phyloP scores from a whole-genome alignment of 1,140 invertebrate genomes.

The Saccostrea glomerata region DNA sequence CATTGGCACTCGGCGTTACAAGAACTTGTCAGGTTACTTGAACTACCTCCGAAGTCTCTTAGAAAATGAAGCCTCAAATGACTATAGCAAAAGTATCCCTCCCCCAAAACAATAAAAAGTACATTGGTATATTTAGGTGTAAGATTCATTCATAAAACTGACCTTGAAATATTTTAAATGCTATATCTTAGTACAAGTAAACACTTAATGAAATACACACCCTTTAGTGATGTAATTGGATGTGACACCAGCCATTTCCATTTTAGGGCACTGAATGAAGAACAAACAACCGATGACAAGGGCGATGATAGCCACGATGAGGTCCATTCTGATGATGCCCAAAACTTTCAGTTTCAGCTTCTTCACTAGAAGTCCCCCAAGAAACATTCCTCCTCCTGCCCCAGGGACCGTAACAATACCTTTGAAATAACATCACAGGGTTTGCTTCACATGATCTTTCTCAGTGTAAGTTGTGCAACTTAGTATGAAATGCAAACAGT shows the following conservation, averaged over 20 bases:
- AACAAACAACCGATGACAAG: slow-evolving; percentile 57
- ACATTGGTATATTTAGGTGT: too few species aligned
- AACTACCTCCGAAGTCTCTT: neutral
- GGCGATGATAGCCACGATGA: slow-evolving; percentile 50
- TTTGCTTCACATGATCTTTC: too few species aligned
- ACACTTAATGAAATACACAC: neutral
- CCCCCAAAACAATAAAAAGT: too few species aligned
- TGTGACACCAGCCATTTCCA: slow-evolving; percentile 61
- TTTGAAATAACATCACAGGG: neutral
- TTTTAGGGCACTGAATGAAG: slow-evolving; percentile 59
- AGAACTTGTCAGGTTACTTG: slow-evolving; percentile 39
- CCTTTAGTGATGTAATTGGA: slow-evolving; percentile 48
- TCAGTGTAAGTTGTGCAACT: too few species aligned
- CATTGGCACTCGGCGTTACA: slow-evolving; percentile 96
- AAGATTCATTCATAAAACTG: too few species aligned
- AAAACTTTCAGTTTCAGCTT: slow-evolving; percentile 59
- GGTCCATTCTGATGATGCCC: slow-evolving; percentile 63
- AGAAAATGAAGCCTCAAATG: neutral
- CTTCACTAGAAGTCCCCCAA: slow-evolving; percentile 62
- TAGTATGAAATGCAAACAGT: too few species aligned
- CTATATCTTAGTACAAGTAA: too few species aligned
- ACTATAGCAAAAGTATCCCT: too few species aligned
- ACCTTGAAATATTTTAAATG: too few species aligned
- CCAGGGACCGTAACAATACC: slow-evolving; percentile 64
- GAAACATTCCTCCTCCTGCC: slow-evolving; percentile 64